Evolutionary conservation across 2,113 vertebrate species (phyloP).

Genomic region (Gymnocephalus cernua): DNA sequence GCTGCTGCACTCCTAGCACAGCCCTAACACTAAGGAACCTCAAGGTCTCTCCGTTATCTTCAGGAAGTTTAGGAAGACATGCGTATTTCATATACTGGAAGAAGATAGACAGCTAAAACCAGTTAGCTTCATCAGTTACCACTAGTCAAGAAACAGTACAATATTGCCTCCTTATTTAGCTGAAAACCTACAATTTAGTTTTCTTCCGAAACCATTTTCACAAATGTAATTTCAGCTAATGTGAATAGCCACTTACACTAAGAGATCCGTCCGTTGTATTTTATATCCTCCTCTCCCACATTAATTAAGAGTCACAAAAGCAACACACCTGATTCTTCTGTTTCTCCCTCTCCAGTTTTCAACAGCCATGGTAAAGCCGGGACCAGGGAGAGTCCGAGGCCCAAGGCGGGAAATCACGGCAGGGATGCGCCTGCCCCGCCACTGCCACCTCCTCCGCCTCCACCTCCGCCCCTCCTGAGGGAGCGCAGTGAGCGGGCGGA

Average conservation of each 20-base stretch:
- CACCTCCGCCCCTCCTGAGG: slow-evolving; percentile 86
- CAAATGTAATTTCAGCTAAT: neutral
- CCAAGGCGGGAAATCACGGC: slow-evolving; percentile 68
- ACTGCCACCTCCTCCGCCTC: slow-evolving; percentile 77
- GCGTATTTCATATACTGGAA: neutral
- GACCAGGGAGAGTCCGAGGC: slow-evolving; percentile 81
- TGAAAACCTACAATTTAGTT: neutral
- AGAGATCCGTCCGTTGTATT: neutral
- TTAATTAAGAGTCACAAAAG: neutral
- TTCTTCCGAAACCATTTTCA: neutral
- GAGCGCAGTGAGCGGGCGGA: slow-evolving; percentile 92
- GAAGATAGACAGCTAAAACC: neutral
- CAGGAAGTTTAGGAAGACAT: neutral
- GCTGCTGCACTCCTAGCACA: neutral
- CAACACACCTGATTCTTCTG: neutral
- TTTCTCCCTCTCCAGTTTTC: slow-evolving; percentile 84
- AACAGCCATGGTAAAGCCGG: slow-evolving; percentile 91
- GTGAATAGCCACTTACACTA: neutral
- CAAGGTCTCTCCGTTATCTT: neutral
- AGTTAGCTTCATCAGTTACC: neutral
- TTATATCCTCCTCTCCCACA: neutral
- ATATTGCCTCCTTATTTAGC: neutral
- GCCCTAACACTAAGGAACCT: neutral
- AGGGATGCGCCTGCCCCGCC: slow-evolving; percentile 70
- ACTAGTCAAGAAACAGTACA: neutral